Percentiles rank a stretch among this genome's conserved stretches.
Conservation (phyloP, 2,797 vertebrate species). For the Champsocephalus gunnari region DNA sequence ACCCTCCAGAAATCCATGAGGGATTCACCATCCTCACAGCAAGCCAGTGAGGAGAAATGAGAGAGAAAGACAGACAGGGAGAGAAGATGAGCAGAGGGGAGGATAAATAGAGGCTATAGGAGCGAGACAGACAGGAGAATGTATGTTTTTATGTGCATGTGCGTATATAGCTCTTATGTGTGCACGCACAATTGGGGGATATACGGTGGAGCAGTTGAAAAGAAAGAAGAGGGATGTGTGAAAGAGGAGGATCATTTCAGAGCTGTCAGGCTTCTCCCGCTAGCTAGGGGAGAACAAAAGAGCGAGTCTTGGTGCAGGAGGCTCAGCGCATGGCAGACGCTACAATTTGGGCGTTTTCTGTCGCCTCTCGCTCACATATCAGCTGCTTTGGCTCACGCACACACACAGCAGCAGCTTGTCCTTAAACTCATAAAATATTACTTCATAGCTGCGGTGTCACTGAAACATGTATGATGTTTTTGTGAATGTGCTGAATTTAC, state of each 20-base stretch:
- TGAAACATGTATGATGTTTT: conserved; percentile 31
- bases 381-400: conserved; percentile 53
- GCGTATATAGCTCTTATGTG: conserved; percentile 26
- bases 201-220: conserved; percentile 50
- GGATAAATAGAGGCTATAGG: conserved; percentile 54
- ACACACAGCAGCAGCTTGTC: too few species aligned
- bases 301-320: conserved; percentile 76
- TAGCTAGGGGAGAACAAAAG: conserved; percentile 83
- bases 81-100: conserved; percentile 47
- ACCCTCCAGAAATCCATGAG: conserved; percentile 87
- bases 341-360: conserved; percentile 82
- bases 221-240: conserved; percentile 27
- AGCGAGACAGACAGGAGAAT: conserved; percentile 46
- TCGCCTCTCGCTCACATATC: conserved; percentile 69
- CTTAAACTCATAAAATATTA: conserved; percentile 6
- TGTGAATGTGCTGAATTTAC: conserved; percentile 7
- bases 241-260: conserved; percentile 79
- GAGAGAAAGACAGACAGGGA: conserved; percentile 52
- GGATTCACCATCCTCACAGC: conserved; percentile 84
- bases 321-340: conserved; percentile 76
- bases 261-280: conserved; percentile 82
- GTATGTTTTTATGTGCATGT: conserved; percentile 50
- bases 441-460: conserved; percentile 28
- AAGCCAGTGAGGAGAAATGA: conserved; percentile 73
- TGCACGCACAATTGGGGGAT: conserved; percentile 35